Evolutionary conservation across 2,113 vertebrate species (phyloP), one percentile per base, ranked within the genome.

Genomic region (Apteryx mantelli): DNA sequence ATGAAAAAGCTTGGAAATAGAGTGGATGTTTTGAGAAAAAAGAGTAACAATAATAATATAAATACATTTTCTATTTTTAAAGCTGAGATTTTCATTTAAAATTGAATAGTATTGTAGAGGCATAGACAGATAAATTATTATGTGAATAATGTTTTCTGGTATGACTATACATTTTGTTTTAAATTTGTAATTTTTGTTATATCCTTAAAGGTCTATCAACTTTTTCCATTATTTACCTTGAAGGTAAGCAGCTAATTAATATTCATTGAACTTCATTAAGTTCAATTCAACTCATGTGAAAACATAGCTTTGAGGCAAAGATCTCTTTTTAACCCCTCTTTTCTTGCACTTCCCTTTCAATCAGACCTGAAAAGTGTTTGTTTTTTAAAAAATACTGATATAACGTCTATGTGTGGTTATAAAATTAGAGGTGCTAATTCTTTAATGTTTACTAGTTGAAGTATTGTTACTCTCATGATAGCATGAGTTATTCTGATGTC

Each of bases 1-100:
- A 98, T 97, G 93, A 97, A 97, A 98, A 97, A 97, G 90, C 95
- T 94, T 93, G 50, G 89, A 97, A 96, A 90, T 55, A 66, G 44
- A 97, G 91, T 88, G 80, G 75, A 87, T 97, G 48, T 80, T 95
- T 94, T 71, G 71, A 92, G 88, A 87, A 74, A 94, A 82, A 88
- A 86, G 28, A 53, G 21, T 7, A 75, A 1, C 46, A 86, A 13
- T 79, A 74, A 66, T 78, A 76, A 89, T 94, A 61, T 68, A 96
- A 93, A 97, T 86, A 14, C 8, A 5, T 85, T 92, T 95, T 97
- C 68, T 86, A 21, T 88, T 94, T 86, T 96, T 90, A 94, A 88
- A 66, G 77, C 36, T 36, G 66, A 52, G 70, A 93, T 66, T 80
- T 94, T 83, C 4, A 9, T 94, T 53, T 95, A 75, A 94, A 96